Evolutionary conservation across 1,140 invertebrate genomes (phyloP), one percentile per base, ranked within the genome.

Genomic region (Phocides pigmalion): DNA sequence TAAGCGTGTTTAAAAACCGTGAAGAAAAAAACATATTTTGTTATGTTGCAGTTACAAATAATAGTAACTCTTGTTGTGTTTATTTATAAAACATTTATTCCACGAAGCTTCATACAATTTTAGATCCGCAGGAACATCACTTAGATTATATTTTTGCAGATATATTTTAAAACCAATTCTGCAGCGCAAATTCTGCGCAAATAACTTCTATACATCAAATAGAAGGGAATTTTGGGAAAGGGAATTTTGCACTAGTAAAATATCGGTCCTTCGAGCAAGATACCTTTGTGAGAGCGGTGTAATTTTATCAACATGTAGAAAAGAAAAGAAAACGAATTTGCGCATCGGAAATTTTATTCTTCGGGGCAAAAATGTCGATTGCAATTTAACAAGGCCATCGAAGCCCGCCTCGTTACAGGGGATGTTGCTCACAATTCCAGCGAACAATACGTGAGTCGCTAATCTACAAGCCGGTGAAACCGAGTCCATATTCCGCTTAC

Each of bases 281-380:
- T 56, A 46, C 22, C 22, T 46, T 58, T 32, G 41, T 14, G 41
- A 58, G 41, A 58, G 42, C 54, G 11, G 54, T 4, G 54, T 58
- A 58, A 58, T 58, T 46, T 58, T 32, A 58, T 58, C 54, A 58
- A 46, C 54, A 58, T 22, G 32, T 22, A 22, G 9, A 58, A 41
- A 58, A 25, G 25, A 58, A 51, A 58, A 46, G 39, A 42, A 56
- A 56, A 56, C 51, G 42, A 58, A 58, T 58, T 58, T 58, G 22
- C 14, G 41, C 22, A 16, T 44, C 22, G 54, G 41, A 25, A 58
- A 58, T 58, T 58, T 46, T 58, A 46, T 44, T 58, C 14, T 44
- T 58, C 16, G 54, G 54, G 22, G 54, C 22, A 17, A 32, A 47
- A 46, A 46, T 41, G 54, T 58, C 54, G 54, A 58, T 46, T 58